These are phyloP conservation scores for Cepaea nemoralis DNA, from an alignment of 1,140 invertebrate genomes.

Conservation along the genomic window DNA sequence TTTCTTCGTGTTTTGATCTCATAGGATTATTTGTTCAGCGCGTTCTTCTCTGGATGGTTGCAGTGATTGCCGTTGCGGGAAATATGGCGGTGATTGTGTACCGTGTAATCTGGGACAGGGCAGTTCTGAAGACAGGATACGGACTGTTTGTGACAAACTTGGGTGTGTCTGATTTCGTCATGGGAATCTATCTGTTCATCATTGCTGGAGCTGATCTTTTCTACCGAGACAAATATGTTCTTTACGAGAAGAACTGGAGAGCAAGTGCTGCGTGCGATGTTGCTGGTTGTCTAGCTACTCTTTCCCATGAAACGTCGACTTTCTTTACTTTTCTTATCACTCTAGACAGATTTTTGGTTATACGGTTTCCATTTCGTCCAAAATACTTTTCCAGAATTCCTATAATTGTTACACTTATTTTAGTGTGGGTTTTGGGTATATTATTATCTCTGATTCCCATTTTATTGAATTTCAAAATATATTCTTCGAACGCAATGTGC, in stretches of 20 bases:
- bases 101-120: conserved; percentile 11
- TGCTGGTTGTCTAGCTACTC: conserved; percentile 54
- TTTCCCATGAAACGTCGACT: conserved; percentile 58
- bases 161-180: conserved; percentile 56
- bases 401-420: not conserved
- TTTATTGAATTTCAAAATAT: conserved; percentile 28
- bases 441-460: conserved; percentile 27
- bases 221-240: conserved; percentile 53
- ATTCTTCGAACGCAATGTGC: conserved; percentile 37
- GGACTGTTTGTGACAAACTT: conserved; percentile 54
- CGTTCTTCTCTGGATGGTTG: conserved; percentile 50
- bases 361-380: conserved; percentile 39
- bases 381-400: not conserved
- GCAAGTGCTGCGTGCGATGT: conserved; percentile 48
- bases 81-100: conserved; percentile 47
- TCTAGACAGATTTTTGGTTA: conserved; percentile 53
- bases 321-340: conserved; percentile 53
- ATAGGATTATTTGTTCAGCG: conserved; percentile 34
- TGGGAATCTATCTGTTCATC: conserved; percentile 62
- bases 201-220: conserved; percentile 54
- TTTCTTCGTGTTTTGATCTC: conserved; percentile 55
- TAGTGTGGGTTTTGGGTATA: conserved; percentile 25
- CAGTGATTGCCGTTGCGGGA: conserved; percentile 47
- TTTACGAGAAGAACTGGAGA: conserved; percentile 51
- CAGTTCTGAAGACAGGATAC: conserved; percentile 15